phyloP scores from a whole-genome alignment of 2,888 invertebrate genomes.

The Hartigia nigra region DNA sequence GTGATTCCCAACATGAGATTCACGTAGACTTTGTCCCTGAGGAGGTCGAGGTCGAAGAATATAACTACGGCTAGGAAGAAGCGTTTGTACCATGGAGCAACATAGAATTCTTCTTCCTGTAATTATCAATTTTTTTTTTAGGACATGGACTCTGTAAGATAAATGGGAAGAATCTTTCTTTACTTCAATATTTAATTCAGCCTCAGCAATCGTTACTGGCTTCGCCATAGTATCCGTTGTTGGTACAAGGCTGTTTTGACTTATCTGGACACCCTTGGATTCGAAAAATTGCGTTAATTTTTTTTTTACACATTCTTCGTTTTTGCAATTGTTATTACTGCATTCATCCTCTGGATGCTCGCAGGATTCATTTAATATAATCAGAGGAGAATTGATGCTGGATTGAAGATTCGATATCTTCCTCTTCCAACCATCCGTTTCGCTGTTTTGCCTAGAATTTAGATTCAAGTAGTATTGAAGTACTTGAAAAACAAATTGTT shows the following conservation, averaged over 20 bases:
- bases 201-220: slow-evolving; percentile 22
- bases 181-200: not conserved
- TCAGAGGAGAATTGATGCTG: slow-evolving; percentile 22
- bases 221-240: slow-evolving; percentile 4
- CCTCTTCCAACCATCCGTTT: slow-evolving; percentile 31
- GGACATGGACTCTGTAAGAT: not conserved
- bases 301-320: slow-evolving; percentile 14
- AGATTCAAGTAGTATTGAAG: not conserved
- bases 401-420: slow-evolving; percentile 28
- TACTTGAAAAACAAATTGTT: not conserved
- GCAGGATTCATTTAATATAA: slow-evolving; percentile 37
- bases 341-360: slow-evolving; percentile 30
- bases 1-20: slow-evolving; percentile 79
- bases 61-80: slow-evolving; percentile 71
- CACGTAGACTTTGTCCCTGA: slow-evolving; percentile 76
- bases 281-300: not conserved
- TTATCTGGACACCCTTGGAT: not conserved
- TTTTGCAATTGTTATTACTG: slow-evolving; percentile 13
- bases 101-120: not conserved
- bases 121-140: not conserved
- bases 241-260: not conserved
- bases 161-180: not conserved
- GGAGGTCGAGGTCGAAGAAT: slow-evolving; percentile 78
- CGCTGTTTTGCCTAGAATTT: slow-evolving; percentile 33
- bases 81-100: slow-evolving; percentile 28